A percentile compares a stretch with the other conserved stretches of the same genome.
These are phyloP conservation scores for Colius striatus DNA, from an alignment of 2,113 vertebrate species.

Conservation along the genomic window DNA sequence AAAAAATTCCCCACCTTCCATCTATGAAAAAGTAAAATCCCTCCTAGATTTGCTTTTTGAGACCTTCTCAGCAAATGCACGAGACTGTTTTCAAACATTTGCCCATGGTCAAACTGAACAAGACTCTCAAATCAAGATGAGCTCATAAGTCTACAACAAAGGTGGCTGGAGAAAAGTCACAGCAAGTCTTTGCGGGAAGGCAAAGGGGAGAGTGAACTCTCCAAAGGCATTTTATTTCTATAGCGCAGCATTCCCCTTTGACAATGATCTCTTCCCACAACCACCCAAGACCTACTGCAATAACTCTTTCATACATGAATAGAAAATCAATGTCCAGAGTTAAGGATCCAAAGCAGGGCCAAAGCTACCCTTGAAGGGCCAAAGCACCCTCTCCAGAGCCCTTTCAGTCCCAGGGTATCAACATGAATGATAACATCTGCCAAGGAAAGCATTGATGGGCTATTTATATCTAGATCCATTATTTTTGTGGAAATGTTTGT, in stretches of 20 bases:
- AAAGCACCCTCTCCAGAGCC: neutral
- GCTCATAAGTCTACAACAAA: neutral
- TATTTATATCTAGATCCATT: conserved; percentile 28
- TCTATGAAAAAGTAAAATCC: neutral
- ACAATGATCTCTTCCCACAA: neutral
- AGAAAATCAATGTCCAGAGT: neutral
- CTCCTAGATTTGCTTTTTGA: neutral
- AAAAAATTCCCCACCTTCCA: neutral
- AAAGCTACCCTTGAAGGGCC: neutral
- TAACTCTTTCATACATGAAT: rapidly evolving
- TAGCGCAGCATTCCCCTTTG: neutral
- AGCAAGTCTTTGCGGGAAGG: neutral
- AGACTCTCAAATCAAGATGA: neutral
- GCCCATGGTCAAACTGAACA: neutral
- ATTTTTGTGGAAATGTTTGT: conserved; percentile 51
- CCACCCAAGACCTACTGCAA: neutral
- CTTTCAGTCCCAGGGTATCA: neutral
- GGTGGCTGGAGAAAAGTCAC: neutral
- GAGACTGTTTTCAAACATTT: neutral
- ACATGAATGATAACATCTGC: conserved; percentile 9
- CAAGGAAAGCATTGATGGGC: conserved; percentile 5
- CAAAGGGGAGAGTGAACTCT: neutral
- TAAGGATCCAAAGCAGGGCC: neutral
- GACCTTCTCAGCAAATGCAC: neutral
- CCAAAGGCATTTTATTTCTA: neutral